A percentile compares a stretch with the other conserved stretches of the same genome.
These are phyloP conservation scores for Tauraco hartlaubi DNA, from an alignment of 2,797 vertebrate genomes.

Conservation along the genomic window DNA sequence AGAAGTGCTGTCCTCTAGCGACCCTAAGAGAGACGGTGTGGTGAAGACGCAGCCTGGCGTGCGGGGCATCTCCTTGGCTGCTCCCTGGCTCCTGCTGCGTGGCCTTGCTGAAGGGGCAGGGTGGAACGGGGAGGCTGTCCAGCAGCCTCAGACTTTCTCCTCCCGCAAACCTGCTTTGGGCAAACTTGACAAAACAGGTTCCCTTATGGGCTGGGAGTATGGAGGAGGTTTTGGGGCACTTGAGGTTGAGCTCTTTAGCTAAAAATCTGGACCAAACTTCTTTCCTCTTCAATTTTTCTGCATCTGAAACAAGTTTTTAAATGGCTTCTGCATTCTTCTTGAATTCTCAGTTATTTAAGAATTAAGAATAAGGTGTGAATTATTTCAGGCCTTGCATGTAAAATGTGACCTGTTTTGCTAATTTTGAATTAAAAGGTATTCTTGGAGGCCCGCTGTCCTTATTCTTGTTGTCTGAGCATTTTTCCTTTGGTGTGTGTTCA, in stretches of 20 bases:
- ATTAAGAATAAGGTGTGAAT: slow-evolving; percentile 9
- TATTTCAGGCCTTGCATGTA: neutral
- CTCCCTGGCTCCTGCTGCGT: neutral
- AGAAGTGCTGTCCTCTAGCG: neutral
- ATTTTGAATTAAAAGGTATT: slow-evolving; percentile 43
- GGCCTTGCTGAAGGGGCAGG: neutral
- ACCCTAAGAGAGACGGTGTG: accelerated
- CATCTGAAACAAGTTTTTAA: neutral
- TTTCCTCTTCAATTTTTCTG: neutral
- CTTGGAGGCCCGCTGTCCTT: slow-evolving; percentile 25
- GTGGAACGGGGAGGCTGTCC: neutral
- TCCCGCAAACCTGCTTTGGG: neutral
- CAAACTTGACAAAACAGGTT: neutral
- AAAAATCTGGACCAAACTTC: neutral
- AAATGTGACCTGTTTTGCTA: neutral
- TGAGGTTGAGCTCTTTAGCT: neutral
- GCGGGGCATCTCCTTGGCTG: neutral
- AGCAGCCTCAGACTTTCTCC: neutral
- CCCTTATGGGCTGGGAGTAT: accelerated
- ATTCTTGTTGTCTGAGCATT: neutral
- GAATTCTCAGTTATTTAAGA: slow-evolving; percentile 22
- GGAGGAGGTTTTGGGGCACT: neutral
- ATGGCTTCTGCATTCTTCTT: neutral
- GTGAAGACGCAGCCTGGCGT: neutral
- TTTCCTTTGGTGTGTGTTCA: neutral